phyloP scores from a whole-genome alignment of 53 echinoderm and acorn worm genomes.

The Luidia sarsii region DNA sequence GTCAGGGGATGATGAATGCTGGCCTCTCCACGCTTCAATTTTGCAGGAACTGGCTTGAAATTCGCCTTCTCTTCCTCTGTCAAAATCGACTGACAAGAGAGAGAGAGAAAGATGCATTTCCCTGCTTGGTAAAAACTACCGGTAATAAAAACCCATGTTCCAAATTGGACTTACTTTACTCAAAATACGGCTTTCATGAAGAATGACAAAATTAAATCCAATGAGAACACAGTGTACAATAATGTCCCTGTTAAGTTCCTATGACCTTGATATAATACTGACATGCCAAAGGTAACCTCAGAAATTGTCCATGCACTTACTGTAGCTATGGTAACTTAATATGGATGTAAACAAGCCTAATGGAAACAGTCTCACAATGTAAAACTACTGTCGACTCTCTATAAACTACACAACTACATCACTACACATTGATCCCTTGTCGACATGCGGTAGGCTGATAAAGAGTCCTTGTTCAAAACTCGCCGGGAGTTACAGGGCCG shows the following conservation, averaged over 20 bases:
- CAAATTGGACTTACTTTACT: neutral
- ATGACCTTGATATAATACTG: neutral
- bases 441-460: too few species aligned
- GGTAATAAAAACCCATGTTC: neutral
- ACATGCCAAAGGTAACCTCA: neutral
- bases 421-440: too few species aligned
- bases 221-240: neutral
- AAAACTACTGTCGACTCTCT: too few species aligned
- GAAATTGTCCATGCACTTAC: neutral
- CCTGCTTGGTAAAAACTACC: too few species aligned
- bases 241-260: neutral
- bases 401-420: too few species aligned
- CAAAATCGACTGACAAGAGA: slow-evolving; percentile 39
- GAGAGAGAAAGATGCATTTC: too few species aligned
- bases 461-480: too few species aligned
- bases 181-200: neutral
- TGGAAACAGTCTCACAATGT: slow-evolving; percentile 4
- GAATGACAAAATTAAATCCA: neutral
- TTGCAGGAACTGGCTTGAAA: slow-evolving; percentile 57
- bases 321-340: neutral
- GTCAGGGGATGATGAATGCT: slow-evolving; percentile 63
- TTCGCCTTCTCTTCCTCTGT: slow-evolving; percentile 52
- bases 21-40: slow-evolving; percentile 59
- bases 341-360: neutral
- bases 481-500: too few species aligned